phyloP scores from a whole-genome alignment of 1,140 invertebrate species.

The Anastrepha ludens region DNA sequence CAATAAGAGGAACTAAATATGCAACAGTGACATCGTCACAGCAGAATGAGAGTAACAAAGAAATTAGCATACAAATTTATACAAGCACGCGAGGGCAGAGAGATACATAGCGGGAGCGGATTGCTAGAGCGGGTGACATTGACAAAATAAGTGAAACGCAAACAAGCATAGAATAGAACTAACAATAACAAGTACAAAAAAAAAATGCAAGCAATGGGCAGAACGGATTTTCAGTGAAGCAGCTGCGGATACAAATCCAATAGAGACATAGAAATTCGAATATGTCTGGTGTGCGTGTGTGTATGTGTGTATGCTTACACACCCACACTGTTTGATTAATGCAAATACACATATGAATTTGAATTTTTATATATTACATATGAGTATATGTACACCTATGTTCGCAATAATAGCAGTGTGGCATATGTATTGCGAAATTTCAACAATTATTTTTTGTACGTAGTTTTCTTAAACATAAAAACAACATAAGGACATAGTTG shows the following conservation, averaged over 20 bases:
- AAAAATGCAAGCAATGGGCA: neutral
- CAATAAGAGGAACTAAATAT: neutral
- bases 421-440: no score
- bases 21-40: neutral
- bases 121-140: neutral
- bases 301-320: neutral
- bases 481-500: no score
- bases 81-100: neutral
- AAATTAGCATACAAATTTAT: slow-evolving; percentile 42
- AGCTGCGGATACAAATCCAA: slow-evolving; percentile 32
- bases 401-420: no score
- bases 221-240: slow-evolving; percentile 12
- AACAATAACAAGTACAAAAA: neutral
- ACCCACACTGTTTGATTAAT: no score
- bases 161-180: slow-evolving; percentile 35
- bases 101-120: neutral
- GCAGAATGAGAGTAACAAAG: slow-evolving; percentile 5
- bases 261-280: neutral
- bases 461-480: no score
- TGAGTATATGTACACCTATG: no score
- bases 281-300: no score
- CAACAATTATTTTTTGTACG: no score
- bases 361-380: no score
- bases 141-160: slow-evolving; percentile 8
- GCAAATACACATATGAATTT: no score